These are phyloP conservation scores for Oophaga sylvatica DNA, from an alignment of 2,797 vertebrate genomes.

Conservation along the genomic window DNA sequence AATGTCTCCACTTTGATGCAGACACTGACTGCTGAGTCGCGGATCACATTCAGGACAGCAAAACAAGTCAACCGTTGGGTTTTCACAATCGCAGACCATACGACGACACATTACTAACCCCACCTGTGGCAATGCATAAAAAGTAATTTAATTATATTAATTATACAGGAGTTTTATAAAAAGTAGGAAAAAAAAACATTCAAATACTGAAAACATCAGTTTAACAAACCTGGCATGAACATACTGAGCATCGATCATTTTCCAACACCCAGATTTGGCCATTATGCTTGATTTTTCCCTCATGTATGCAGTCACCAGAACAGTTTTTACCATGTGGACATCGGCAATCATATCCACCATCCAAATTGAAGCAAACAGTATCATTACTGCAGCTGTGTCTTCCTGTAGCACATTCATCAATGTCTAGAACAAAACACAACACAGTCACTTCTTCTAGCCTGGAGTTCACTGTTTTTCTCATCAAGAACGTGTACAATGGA, in stretches of 20 bases:
- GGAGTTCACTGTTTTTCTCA: neutral
- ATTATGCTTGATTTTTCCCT: constrained; percentile 92
- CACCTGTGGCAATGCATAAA: constrained; percentile 73
- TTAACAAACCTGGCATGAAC: constrained; percentile 91
- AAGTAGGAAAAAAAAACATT: neutral
- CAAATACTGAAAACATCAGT: neutral
- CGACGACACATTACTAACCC: constrained; percentile 95
- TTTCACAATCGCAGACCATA: constrained; percentile 98
- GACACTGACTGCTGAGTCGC: constrained; percentile 92
- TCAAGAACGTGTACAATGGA: neutral
- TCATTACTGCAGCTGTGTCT: constrained; percentile 96
- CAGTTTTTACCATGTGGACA: constrained; percentile 97
- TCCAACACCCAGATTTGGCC: constrained; percentile 98
- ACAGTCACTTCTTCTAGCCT: constrained; percentile 10
- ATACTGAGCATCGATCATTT: constrained; percentile 94
- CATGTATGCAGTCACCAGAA: constrained; percentile 93
- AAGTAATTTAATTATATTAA: neutral
- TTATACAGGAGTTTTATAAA: neutral
- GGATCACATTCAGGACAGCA: constrained; percentile 98
- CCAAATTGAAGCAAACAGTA: constrained; percentile 96
- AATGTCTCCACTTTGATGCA: constrained; percentile 92
- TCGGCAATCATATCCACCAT: constrained; percentile 94
- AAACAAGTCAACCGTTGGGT: constrained; percentile 93
- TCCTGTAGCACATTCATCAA: constrained; percentile 93
- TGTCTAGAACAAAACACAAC: constrained; percentile 77